These are phyloP conservation scores for Trisateles emortualis DNA, from an alignment of 2,888 invertebrate species.

Conservation along the genomic window DNA sequence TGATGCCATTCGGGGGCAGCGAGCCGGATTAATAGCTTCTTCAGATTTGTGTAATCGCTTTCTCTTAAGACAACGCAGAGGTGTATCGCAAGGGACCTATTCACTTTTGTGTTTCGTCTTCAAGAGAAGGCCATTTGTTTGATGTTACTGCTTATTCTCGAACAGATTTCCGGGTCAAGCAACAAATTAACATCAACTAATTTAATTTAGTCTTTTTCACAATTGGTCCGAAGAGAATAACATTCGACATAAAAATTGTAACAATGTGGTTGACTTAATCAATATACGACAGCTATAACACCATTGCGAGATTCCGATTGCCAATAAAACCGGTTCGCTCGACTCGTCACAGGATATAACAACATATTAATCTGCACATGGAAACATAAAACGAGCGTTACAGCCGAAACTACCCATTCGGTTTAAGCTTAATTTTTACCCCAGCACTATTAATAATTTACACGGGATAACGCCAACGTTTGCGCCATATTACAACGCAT, in stretches of 20 bases:
- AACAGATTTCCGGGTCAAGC: constrained; percentile 45
- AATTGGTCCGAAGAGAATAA: background rate
- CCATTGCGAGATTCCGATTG: constrained; percentile 37
- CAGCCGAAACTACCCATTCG: constrained; percentile 84
- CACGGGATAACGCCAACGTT: constrained; percentile 83
- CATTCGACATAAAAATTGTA: constrained; percentile 25
- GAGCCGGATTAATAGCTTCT: constrained; percentile 86
- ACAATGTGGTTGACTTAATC: constrained; percentile 34
- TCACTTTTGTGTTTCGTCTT: constrained; percentile 60
- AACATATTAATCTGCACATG: constrained; percentile 81
- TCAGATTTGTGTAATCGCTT: constrained; percentile 87
- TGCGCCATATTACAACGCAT: constrained; percentile 86
- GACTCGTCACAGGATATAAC: constrained; percentile 69
- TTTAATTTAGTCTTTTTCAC: constrained; percentile 12
- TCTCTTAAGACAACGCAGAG: constrained; percentile 83
- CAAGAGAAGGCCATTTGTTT: constrained; percentile 51
- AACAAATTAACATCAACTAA: constrained; percentile 16
- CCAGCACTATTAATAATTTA: constrained; percentile 87
- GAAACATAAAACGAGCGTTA: constrained; percentile 82
- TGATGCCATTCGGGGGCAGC: constrained; percentile 86
- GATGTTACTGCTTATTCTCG: constrained; percentile 52
- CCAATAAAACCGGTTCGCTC: constrained; percentile 60
- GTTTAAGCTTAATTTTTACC: constrained; percentile 87
- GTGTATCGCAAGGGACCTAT: constrained; percentile 76
- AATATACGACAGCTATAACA: constrained; percentile 37